These are phyloP conservation scores for Cyprinodon tularosa DNA, from an alignment of 2,113 vertebrate genomes.

Conservation along the genomic window DNA sequence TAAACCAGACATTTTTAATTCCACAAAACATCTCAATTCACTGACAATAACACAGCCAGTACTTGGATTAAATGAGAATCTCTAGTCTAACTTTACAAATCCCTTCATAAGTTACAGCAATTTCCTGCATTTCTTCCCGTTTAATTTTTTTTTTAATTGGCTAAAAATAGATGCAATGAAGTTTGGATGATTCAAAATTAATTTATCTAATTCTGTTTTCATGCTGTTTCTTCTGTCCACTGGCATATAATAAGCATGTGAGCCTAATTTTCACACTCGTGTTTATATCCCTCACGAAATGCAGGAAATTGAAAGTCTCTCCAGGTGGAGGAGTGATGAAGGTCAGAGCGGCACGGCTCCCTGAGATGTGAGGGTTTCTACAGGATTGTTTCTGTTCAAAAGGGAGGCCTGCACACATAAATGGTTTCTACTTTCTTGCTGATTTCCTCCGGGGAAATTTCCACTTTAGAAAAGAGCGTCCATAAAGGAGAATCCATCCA, in stretches of 20 bases:
- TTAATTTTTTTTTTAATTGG: not conserved
- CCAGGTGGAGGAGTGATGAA: slow-evolving; percentile 51
- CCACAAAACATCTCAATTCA: too few relatives aligned
- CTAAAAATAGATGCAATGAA: not conserved
- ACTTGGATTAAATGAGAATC: too few relatives aligned
- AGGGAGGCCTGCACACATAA: slow-evolving; percentile 58
- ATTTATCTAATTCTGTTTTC: not conserved
- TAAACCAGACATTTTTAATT: too few relatives aligned
- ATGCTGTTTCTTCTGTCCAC: too few relatives aligned
- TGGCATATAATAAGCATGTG: too few relatives aligned
- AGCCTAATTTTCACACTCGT: not conserved
- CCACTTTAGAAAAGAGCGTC: slow-evolving; percentile 47
- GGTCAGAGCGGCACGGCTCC: slow-evolving; percentile 43
- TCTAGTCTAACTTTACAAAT: not conserved
- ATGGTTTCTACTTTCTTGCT: slow-evolving; percentile 51
- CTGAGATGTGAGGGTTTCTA: slow-evolving; percentile 36
- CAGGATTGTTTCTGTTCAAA: slow-evolving; percentile 51
- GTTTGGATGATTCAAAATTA: not conserved
- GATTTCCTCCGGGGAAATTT: slow-evolving; percentile 67
- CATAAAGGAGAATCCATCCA: slow-evolving; percentile 23
- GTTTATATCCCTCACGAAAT: slow-evolving; percentile 23
- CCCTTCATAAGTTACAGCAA: not conserved
- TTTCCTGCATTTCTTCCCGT: not conserved
- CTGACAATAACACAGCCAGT: too few relatives aligned
- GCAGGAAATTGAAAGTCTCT: slow-evolving; percentile 52